Evolutionary conservation across 2,797 vertebrate genomes (phyloP).

Genomic region (Characodon lateralis): DNA sequence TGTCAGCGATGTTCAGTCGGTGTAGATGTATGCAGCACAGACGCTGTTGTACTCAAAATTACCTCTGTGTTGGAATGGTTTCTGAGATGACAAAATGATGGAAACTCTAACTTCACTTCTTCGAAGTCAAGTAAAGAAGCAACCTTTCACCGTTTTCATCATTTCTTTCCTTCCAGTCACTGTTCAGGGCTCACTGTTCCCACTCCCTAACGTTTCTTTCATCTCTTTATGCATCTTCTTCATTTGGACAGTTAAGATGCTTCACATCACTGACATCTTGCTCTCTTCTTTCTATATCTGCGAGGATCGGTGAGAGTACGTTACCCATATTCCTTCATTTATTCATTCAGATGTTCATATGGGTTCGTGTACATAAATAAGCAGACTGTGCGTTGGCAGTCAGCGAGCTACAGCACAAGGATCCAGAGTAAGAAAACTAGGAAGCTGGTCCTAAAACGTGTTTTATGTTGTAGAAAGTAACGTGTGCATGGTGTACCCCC

Average conservation of each 20-base stretch:
- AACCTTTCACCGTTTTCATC: conserved; percentile 20
- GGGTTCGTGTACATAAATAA: conserved; percentile 46
- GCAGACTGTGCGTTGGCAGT: conserved; percentile 42
- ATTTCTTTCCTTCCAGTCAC: conserved; percentile 8
- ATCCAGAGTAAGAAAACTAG: conserved; percentile 33
- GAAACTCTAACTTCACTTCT: background rate
- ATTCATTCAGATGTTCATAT: conserved; percentile 60
- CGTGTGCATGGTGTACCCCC: conserved; percentile 83
- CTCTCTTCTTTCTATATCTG: conserved; percentile 10
- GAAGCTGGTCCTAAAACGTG: conserved; percentile 50
- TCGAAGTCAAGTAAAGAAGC: conserved; percentile 1
- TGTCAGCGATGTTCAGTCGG: background rate
- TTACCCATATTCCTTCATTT: conserved; percentile 9
- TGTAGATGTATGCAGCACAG: background rate
- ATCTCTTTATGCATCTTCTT: conserved; percentile 7
- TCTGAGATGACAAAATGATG: background rate
- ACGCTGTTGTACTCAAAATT: background rate
- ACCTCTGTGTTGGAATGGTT: background rate
- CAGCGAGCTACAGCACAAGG: conserved; percentile 47
- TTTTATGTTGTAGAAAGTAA: conserved; percentile 79
- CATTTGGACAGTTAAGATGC: conserved; percentile 13
- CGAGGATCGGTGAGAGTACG: background rate
- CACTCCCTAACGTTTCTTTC: background rate
- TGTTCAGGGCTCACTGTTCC: conserved; percentile 14
- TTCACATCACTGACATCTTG: background rate